phyloP scores from a whole-genome alignment of 1,140 invertebrate species.

The Drosophila santomea region DNA sequence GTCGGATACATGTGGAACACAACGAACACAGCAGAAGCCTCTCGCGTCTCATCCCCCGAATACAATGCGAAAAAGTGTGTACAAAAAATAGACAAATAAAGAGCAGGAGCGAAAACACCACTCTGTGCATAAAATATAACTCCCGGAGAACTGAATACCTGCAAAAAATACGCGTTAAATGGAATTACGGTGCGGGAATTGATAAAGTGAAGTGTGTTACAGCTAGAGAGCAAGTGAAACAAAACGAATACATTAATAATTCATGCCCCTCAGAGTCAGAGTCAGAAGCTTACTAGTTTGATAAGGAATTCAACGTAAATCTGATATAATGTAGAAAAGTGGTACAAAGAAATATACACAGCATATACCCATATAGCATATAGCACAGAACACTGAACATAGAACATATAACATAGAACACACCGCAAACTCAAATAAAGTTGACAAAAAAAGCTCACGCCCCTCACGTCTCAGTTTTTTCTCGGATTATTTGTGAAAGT shows the following conservation, averaged over 20 bases:
- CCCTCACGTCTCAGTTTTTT: constrained; percentile 30
- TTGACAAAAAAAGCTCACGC: constrained; percentile 58
- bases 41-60: constrained; percentile 57
- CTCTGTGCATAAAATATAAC: constrained; percentile 33
- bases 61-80: constrained; percentile 77
- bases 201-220: constrained; percentile 23
- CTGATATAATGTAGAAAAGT: neutral
- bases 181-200: constrained; percentile 35
- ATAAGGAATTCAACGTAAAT: constrained; percentile 11
- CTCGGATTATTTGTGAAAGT: constrained; percentile 34
- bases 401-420: neutral
- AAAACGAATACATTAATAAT: constrained; percentile 47
- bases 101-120: constrained; percentile 16
- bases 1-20: constrained; percentile 84
- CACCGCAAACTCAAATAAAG: constrained; percentile 34
- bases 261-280: constrained; percentile 11
- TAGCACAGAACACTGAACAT: neutral
- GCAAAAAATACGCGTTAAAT: constrained; percentile 24
- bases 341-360: neutral
- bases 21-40: constrained; percentile 59
- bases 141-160: neutral
- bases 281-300: constrained; percentile 20
- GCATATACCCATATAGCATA: neutral
- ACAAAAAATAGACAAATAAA: constrained; percentile 45
- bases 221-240: constrained; percentile 16